These are phyloP conservation scores for Pogoniulus pusillus DNA, from an alignment of 2,797 vertebrate genomes.

Conservation along the genomic window DNA sequence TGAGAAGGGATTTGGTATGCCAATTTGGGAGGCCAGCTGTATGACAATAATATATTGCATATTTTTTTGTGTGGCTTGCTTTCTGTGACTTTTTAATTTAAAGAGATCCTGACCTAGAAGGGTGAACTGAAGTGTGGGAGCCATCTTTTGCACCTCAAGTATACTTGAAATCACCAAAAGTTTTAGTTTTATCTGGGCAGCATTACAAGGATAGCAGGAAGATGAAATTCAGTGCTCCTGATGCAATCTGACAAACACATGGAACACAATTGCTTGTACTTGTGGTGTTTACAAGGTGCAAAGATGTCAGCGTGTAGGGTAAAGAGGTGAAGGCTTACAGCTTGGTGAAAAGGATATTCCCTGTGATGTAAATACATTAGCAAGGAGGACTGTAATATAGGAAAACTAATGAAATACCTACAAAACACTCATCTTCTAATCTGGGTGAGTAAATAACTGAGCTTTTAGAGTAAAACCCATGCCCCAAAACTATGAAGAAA, in stretches of 20 bases:
- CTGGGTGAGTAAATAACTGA: not conserved
- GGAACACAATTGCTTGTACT: conserved; percentile 11
- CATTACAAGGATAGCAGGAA: not conserved
- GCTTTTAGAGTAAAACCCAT: not conserved
- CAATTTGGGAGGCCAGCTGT: conserved; percentile 25
- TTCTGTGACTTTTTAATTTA: conserved; percentile 13
- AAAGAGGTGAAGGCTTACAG: not conserved
- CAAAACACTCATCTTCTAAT: conserved; percentile 1
- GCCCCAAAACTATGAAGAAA: not conserved
- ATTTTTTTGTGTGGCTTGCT: not conserved
- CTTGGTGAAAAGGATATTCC: not conserved
- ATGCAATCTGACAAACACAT: conserved; percentile 50
- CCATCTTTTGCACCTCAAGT: not conserved
- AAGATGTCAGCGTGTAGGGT: conserved; percentile 4
- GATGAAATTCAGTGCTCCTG: conserved; percentile 6
- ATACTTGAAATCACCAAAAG: not conserved
- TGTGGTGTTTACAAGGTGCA: conserved; percentile 55
- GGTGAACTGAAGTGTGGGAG: not conserved
- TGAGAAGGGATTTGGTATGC: conserved; percentile 38
- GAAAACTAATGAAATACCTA: not conserved
- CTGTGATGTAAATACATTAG: not conserved
- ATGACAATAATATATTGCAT: not conserved
- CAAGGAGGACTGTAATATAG: not conserved
- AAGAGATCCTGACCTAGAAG: not conserved
- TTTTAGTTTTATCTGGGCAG: not conserved